Conservation (phyloP, 2,797 vertebrate genomes). For the Danio aesculapii region DNA sequence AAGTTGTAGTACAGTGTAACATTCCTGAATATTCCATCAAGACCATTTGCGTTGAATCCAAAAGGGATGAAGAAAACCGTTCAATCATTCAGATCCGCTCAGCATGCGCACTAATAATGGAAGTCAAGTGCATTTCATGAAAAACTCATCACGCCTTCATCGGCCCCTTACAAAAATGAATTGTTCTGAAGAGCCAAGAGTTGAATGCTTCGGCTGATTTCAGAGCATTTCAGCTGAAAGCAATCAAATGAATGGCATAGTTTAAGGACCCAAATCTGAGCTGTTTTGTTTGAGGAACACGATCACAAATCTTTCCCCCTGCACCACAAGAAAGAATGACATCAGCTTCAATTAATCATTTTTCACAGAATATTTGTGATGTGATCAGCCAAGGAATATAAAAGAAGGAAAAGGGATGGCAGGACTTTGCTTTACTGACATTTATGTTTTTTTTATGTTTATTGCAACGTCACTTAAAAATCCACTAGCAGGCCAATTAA, state of each 20-base stretch:
- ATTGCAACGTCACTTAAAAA: no score
- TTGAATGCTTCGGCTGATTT: constrained; percentile 38
- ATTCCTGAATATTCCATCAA: background rate
- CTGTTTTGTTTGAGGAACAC: background rate
- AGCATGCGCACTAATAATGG: constrained; percentile 23
- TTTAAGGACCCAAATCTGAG: constrained; percentile 10
- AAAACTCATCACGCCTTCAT: constrained; percentile 35
- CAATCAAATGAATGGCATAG: constrained; percentile 14
- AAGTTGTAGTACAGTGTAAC: background rate
- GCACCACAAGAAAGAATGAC: background rate
- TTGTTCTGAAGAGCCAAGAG: constrained; percentile 34
- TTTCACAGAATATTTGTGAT: background rate
- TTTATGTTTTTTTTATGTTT: no score
- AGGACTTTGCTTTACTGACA: no score
- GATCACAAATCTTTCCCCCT: background rate
- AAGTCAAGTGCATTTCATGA: constrained; percentile 39
- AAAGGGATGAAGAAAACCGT: constrained; percentile 6
- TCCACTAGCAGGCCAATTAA: no score
- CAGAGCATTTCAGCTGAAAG: constrained; percentile 14
- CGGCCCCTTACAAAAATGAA: constrained; percentile 14
- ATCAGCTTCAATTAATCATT: background rate
- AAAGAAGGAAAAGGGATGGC: no score
- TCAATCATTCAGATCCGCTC: constrained; percentile 1
- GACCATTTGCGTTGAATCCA: background rate
- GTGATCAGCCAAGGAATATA: no score